Evolutionary conservation across 2,113 vertebrate species (phyloP).

Genomic region (Lamprotornis superbus): DNA sequence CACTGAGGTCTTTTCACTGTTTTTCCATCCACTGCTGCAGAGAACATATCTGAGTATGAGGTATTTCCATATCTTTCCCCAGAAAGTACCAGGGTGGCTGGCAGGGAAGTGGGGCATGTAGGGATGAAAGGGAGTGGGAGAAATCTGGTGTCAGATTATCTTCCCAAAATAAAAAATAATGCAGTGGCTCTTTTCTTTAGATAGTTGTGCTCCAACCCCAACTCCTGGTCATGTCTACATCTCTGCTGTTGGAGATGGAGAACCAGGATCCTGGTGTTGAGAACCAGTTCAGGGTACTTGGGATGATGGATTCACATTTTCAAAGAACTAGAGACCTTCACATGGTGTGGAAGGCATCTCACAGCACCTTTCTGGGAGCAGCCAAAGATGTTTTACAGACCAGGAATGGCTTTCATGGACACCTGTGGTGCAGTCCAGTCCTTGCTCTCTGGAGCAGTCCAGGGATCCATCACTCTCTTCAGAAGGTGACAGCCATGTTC

Average conservation of each 20-base stretch:
- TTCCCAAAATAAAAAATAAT: not conserved
- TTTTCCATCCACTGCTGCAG: not conserved
- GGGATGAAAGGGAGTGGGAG: not conserved
- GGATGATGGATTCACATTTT: not conserved
- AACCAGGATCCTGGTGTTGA: not conserved
- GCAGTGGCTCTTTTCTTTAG: not conserved
- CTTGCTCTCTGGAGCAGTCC: not conserved
- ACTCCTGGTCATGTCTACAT: not conserved
- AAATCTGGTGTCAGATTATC: not conserved
- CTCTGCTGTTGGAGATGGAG: not conserved
- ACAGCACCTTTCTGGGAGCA: not conserved
- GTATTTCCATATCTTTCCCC: not conserved
- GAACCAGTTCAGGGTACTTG: not conserved
- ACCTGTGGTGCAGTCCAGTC: not conserved
- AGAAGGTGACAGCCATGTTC: not conserved
- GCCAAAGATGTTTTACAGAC: not conserved
- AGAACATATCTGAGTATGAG: not conserved
- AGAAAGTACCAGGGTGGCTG: not conserved
- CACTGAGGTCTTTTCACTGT: not conserved
- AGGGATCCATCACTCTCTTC: not conserved
- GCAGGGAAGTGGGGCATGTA: not conserved
- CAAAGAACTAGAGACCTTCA: not conserved
- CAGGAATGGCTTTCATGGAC: not conserved
- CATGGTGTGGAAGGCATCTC: not conserved
- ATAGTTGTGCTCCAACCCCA: not conserved